Percentiles rank a stretch among this genome's conserved stretches.
Conservation (phyloP, 2,888 invertebrate species). For the Catocala nupta region DNA sequence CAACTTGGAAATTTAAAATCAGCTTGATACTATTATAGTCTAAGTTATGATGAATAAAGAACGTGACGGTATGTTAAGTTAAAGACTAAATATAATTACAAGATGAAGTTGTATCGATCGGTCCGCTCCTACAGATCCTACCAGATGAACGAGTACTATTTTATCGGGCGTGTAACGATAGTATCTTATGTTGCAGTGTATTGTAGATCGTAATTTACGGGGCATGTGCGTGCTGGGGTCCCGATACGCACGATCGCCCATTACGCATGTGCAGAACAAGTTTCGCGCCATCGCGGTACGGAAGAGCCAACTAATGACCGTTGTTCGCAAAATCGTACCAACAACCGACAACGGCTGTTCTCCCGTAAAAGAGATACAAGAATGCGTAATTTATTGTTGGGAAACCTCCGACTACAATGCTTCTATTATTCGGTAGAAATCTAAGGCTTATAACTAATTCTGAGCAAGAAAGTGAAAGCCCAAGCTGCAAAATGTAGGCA, state of each 20-base stretch:
- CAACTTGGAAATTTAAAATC: no score
- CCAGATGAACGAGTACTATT: conserved; percentile 33
- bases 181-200: conserved; percentile 35
- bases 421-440: conserved; percentile 28
- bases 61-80: no score
- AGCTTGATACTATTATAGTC: no score
- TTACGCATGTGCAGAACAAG: conserved; percentile 69
- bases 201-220: conserved; percentile 55
- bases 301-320: conserved; percentile 60
- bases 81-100: neutral
- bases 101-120: conserved; percentile 1
- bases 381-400: conserved; percentile 30
- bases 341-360: conserved; percentile 49
- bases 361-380: conserved; percentile 39
- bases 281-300: conserved; percentile 53
- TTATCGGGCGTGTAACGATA: conserved; percentile 43
- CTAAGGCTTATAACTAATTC: conserved; percentile 23
- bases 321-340: conserved; percentile 48
- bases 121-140: neutral
- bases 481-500: conserved; percentile 29
- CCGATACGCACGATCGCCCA: conserved; percentile 69
- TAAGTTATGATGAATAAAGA: no score
- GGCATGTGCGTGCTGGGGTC: conserved; percentile 45
- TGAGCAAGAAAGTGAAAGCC: conserved; percentile 51
- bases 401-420: conserved; percentile 28